These are phyloP conservation scores for Tipula unca DNA, from an alignment of 2,888 invertebrate genomes.

Conservation along the genomic window DNA sequence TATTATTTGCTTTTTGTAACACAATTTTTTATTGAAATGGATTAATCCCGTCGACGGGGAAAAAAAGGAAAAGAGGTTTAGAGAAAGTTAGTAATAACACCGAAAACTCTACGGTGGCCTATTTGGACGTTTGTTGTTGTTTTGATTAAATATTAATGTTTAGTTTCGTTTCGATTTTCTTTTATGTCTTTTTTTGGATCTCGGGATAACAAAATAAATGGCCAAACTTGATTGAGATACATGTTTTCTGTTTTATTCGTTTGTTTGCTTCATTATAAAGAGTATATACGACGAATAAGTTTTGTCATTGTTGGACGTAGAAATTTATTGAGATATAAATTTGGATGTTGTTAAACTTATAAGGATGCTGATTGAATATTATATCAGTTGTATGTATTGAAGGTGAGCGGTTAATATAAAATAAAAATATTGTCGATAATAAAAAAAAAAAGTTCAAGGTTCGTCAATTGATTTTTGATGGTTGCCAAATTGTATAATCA, in stretches of 20 bases:
- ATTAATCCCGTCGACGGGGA: not conserved
- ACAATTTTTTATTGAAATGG: not conserved
- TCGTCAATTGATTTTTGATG: not conserved
- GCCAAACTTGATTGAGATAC: not conserved
- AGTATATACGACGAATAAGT: not conserved
- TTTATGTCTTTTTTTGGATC: not conserved
- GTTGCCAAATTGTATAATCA: not conserved
- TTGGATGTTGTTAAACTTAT: not conserved
- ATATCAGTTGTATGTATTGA: not conserved
- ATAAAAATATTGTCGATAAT: not conserved
- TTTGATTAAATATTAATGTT: not conserved
- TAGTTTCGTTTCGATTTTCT: not conserved
- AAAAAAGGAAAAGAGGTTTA: not conserved
- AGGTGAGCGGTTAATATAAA: not conserved
- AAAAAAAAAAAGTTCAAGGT: not conserved
- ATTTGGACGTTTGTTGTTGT: not conserved
- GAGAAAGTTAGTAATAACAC: not conserved
- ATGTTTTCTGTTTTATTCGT: not conserved
- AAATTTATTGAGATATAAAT: not conserved
- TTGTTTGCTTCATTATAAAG: constrained; percentile 1
- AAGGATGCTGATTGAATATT: not conserved
- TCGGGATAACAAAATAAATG: not conserved
- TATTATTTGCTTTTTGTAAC: not conserved
- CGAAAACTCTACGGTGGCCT: not conserved
- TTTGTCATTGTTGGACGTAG: not conserved